phyloP scores from a whole-genome alignment of 2,888 invertebrate species.

The Platycnemis pennipes region DNA sequence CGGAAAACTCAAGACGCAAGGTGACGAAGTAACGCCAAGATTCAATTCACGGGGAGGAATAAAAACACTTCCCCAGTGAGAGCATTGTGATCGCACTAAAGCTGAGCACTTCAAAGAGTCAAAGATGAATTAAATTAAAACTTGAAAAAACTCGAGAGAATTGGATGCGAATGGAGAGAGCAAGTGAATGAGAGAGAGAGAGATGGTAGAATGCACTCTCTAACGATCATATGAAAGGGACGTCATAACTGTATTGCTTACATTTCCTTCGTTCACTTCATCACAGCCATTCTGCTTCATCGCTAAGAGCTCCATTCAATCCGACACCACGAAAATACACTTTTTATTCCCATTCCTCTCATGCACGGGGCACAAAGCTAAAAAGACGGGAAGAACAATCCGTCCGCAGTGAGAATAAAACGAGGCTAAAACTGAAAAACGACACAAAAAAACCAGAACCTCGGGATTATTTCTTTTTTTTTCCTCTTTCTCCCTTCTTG shows the following conservation, averaged over 20 bases:
- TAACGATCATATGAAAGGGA: background rate
- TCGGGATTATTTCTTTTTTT: background rate
- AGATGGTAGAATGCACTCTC: background rate
- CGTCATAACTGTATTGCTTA: background rate
- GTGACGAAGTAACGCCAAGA: background rate
- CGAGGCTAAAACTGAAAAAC: background rate
- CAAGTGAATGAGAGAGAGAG: background rate
- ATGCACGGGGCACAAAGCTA: background rate
- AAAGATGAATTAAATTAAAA: background rate
- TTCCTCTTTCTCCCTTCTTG: background rate
- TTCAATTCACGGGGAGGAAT: background rate
- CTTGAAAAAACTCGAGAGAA: background rate
- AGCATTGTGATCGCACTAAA: conserved; percentile 21
- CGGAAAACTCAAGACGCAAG: background rate
- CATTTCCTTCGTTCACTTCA: conserved; percentile 18
- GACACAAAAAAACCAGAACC: background rate
- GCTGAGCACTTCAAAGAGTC: background rate
- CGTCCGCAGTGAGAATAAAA: background rate
- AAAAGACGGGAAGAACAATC: background rate
- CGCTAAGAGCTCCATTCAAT: conserved; percentile 28
- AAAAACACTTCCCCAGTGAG: background rate
- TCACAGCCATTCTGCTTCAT: conserved; percentile 36
- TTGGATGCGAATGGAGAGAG: background rate
- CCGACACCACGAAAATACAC: background rate
- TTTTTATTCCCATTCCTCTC: background rate